Base-by-base conservation (phyloP, 2,888 invertebrate genomes). In the Andrena minutula region DNA sequence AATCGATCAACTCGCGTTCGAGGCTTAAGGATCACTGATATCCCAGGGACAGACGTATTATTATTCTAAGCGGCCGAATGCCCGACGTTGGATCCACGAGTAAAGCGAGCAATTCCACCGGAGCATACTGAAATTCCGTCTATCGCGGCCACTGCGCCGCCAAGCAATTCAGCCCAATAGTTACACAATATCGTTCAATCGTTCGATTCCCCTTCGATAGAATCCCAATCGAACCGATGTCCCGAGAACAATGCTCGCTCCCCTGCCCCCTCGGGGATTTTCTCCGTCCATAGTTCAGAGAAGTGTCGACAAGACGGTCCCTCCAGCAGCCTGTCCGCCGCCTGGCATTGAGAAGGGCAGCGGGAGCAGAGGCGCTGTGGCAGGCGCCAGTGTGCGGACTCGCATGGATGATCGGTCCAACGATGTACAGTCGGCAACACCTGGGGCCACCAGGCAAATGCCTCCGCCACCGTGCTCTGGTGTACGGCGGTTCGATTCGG, bases 301-400 rank as follows among this genome's bases (percentile, higher is more conserved):
- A 84, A 85, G 58, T 47, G 85, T 12, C 77, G 86, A 87, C 80
- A 85, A 87, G 86, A 72, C 76, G 65, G 20, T 23, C 47, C 49
- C 8, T 58, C 53, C 35, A 60, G 56, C 78, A 71, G 70, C 70
- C 49, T 79, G 79, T 81, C 41, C 16, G 41, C 5, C 16, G 41
- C 3, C 41, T 16, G 73, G 75, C 53, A 41, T 60, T 58, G 74
- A 74, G 80, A 83, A 78, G 75, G 87, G 80, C 87, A 78, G 56
- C 30, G 23, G 12, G 20, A 53, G 32, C 53, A 41, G 35, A 56
- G 47, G 4, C 26, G 23, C 70, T 35, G 35, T 63, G 64, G 64
- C 60, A 71, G 58, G 10, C 32, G 20, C 10, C 23, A 20, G 10
- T 66, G 56, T n/a, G 20, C 23, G 51, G 64, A 63, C 70, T 56